Evolutionary conservation across 2,797 vertebrate species (phyloP).

Genomic region (Gymnocypris eckloni): DNA sequence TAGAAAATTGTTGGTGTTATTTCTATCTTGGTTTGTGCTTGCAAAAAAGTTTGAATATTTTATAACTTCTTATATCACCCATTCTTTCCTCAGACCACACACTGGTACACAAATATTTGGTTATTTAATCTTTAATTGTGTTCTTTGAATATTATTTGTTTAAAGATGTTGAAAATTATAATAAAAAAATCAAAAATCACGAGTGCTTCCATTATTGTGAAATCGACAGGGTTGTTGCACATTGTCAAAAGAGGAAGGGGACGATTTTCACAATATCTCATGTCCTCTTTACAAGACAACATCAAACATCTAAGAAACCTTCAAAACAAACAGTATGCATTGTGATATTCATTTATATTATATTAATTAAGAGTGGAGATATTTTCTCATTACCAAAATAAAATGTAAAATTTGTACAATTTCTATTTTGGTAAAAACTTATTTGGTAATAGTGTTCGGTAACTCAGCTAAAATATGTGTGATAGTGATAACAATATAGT

Average conservation of each 20-base stretch:
- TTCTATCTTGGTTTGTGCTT: background rate
- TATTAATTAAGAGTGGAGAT: too few species aligned
- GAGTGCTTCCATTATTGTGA: background rate
- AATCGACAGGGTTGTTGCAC: conserved; percentile 35
- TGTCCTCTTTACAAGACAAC: conserved; percentile 64
- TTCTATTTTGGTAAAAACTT: background rate
- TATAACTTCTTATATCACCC: background rate
- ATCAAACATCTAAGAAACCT: conserved; percentile 6
- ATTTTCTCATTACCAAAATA: background rate
- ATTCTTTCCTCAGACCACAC: background rate
- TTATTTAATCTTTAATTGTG: background rate
- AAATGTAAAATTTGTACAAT: background rate
- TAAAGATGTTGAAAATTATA: background rate
- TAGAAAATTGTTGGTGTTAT: background rate
- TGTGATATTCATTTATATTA: background rate
- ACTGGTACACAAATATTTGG: background rate
- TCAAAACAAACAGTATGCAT: background rate
- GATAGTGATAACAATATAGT: background rate
- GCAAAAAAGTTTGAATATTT: background rate
- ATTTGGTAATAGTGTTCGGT: background rate
- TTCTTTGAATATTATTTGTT: background rate
- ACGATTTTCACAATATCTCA: conserved; percentile 62
- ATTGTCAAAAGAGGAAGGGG: conserved; percentile 55
- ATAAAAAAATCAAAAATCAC: background rate
- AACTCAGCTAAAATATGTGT: background rate